These are phyloP conservation scores for Liasis olivaceus DNA, from an alignment of 2,797 vertebrate species.

Conservation along the genomic window DNA sequence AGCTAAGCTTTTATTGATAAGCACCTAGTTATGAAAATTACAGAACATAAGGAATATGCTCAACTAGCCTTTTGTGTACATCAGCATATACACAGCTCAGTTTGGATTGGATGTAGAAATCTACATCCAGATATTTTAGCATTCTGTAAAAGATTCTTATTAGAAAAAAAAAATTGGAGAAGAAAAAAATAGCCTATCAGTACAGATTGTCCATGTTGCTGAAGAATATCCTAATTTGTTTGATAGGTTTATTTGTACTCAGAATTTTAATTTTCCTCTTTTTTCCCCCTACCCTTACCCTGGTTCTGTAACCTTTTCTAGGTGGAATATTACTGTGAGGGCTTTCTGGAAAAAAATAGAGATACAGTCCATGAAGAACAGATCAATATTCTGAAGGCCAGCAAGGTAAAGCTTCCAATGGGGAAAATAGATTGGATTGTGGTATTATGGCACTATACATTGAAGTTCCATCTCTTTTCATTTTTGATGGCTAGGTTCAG, in stretches of 20 bases:
- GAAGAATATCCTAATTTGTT: neutral
- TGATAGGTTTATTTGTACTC: neutral
- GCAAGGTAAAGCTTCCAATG: slow-evolving; percentile 80
- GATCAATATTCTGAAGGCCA: slow-evolving; percentile 96
- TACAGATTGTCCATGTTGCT: neutral
- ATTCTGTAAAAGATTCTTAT: neutral
- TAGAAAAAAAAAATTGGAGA: neutral
- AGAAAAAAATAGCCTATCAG: neutral
- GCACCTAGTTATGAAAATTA: neutral
- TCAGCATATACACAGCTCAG: neutral
- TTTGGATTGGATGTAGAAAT: neutral
- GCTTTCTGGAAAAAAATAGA: slow-evolving; percentile 96
- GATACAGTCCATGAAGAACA: slow-evolving; percentile 96
- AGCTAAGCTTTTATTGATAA: neutral
- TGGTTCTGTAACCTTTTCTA: slow-evolving; percentile 50
- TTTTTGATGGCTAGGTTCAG: neutral
- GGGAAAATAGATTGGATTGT: neutral
- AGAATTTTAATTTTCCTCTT: neutral
- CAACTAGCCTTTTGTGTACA: neutral
- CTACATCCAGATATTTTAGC: neutral
- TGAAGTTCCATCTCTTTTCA: neutral
- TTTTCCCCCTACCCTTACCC: neutral
- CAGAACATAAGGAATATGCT: neutral
- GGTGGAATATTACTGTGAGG: slow-evolving; percentile 94
- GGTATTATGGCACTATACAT: neutral